phyloP scores from a whole-genome alignment of 2,888 invertebrate species.

The Thalpophila matura region DNA sequence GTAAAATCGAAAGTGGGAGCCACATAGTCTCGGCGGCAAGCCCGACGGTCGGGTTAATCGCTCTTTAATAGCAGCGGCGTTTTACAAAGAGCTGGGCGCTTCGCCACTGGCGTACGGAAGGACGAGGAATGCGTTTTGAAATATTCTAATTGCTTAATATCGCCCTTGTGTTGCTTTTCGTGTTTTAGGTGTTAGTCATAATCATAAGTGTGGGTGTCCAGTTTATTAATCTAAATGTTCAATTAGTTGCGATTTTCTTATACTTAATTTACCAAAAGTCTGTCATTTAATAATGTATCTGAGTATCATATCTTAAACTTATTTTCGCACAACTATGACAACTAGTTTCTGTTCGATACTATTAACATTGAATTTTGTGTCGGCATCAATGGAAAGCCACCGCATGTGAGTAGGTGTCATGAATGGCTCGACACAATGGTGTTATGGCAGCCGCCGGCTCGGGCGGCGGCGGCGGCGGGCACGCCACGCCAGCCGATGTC shows the following conservation, averaged over 20 bases:
- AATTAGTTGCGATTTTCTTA: slow-evolving; percentile 28
- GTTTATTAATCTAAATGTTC: slow-evolving; percentile 31
- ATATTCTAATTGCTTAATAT: slow-evolving; percentile 64
- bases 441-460: slow-evolving; percentile 58
- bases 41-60: slow-evolving; percentile 78
- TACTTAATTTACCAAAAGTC: no score
- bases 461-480: slow-evolving; percentile 17
- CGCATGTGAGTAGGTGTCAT: slow-evolving; percentile 58
- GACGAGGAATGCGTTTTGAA: slow-evolving; percentile 54
- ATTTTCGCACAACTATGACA: not conserved
- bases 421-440: slow-evolving; percentile 65
- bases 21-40: slow-evolving; percentile 74
- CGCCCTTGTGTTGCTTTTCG: slow-evolving; percentile 44
- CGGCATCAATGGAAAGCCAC: slow-evolving; percentile 61
- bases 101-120: slow-evolving; percentile 68
- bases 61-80: slow-evolving; percentile 87
- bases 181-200: slow-evolving; percentile 57
- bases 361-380: slow-evolving; percentile 19
- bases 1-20: slow-evolving; percentile 89
- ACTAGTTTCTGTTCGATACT: not conserved
- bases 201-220: slow-evolving; percentile 40
- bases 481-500: slow-evolving; percentile 34
- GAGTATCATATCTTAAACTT: no score
- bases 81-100: slow-evolving; percentile 76
- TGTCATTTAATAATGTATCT: no score